phyloP scores from a whole-genome alignment of 2,113 vertebrate species.

The Mormyrus iriodes region DNA sequence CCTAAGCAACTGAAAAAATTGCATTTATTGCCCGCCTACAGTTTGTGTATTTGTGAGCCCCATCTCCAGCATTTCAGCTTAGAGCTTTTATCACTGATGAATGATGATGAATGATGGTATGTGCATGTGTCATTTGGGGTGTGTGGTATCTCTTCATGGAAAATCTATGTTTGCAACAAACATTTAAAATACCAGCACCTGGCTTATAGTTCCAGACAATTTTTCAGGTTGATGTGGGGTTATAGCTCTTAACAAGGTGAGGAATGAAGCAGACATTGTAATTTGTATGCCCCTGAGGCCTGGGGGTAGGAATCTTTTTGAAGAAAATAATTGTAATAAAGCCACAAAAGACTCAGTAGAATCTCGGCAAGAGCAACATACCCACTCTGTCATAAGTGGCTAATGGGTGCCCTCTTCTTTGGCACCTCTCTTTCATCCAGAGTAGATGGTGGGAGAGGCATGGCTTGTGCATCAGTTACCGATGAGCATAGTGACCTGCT shows the following conservation, averaged over 20 bases:
- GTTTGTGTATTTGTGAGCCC: neutral
- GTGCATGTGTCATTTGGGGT: neutral
- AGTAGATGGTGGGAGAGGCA: neutral
- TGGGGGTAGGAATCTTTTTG: neutral
- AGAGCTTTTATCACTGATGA: neutral
- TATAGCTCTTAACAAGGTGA: neutral
- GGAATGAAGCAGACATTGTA: neutral
- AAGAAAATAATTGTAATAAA: neutral
- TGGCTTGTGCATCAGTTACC: neutral
- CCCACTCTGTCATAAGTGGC: neutral
- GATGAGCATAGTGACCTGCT: neutral
- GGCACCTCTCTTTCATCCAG: neutral
- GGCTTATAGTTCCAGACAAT: neutral
- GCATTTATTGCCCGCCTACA: neutral
- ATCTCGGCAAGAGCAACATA: neutral
- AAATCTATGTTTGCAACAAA: neutral
- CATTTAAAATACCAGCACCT: neutral
- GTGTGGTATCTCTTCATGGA: neutral
- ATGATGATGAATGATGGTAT: neutral
- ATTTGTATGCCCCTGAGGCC: neutral
- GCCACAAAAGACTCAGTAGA: neutral
- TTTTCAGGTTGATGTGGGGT: neutral
- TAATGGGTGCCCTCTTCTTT: neutral
- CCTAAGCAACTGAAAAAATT: neutral
- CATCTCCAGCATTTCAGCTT: neutral